These are phyloP conservation scores for Aphidius gifuensis DNA, from an alignment of 1,140 invertebrate genomes.

Conservation along the genomic window DNA sequence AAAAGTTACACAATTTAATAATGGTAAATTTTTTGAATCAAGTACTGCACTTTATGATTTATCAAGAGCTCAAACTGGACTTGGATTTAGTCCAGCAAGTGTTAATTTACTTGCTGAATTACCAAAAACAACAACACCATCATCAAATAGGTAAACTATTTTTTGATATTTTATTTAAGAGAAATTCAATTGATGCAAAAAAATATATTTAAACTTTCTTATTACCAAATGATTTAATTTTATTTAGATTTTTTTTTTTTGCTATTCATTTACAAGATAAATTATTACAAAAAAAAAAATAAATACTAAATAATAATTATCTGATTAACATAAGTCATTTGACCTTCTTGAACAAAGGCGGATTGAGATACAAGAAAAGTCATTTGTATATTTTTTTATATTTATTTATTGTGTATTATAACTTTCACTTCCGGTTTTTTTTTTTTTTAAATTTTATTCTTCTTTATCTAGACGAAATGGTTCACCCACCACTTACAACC, in stretches of 20 bases:
- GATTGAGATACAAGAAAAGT: neutral
- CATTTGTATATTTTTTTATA: neutral
- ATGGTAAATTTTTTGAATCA: constrained; percentile 42
- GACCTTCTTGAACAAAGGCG: too few species aligned
- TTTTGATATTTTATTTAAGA: constrained; percentile 4
- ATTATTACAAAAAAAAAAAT: neutral
- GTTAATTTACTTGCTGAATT: constrained; percentile 52
- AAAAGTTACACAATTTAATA: constrained; percentile 43
- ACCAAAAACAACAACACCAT: constrained; percentile 45
- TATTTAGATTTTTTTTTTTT: neutral
- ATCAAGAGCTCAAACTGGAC: constrained; percentile 40
- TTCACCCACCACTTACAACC: constrained; percentile 43
- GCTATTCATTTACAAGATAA: too few species aligned
- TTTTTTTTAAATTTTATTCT: constrained; percentile 15
- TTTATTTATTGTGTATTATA: constrained; percentile 3
- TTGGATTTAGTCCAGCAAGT: constrained; percentile 52
- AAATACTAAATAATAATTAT: neutral
- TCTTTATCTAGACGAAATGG: constrained; percentile 36
- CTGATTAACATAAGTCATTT: too few species aligned
- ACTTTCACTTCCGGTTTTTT: constrained; percentile 13
- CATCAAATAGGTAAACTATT: constrained; percentile 37
- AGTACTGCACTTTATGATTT: constrained; percentile 45
- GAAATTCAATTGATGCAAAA: too few species aligned
- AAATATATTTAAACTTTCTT: too few species aligned
- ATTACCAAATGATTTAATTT: neutral